These are phyloP conservation scores for Octomys mimax DNA, from an alignment of 2,797 vertebrate species.

Conservation along the genomic window DNA sequence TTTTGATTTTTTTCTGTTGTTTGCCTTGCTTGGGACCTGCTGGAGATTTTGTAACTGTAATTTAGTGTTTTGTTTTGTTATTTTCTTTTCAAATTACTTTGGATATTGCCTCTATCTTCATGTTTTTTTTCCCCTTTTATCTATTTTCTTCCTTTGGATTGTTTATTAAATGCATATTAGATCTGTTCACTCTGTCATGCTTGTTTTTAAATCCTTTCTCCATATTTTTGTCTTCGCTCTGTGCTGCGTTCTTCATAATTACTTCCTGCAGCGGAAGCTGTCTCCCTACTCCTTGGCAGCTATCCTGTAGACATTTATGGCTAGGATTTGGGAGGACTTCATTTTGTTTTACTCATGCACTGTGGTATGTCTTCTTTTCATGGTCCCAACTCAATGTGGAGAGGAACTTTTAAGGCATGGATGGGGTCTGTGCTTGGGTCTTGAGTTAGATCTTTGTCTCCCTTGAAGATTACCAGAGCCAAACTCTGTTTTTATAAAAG, in stretches of 20 bases:
- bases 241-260: neutral
- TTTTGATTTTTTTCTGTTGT: neutral
- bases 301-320: neutral
- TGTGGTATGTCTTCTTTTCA: neutral
- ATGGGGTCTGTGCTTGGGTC: neutral
- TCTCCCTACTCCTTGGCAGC: neutral
- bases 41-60: neutral
- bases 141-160: neutral
- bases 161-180: neutral
- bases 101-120: neutral
- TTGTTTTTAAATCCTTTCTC: neutral
- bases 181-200: neutral
- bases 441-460: conserved; percentile 2
- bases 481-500: neutral
- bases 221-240: neutral
- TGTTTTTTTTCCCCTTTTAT: neutral
- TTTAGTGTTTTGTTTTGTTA: neutral
- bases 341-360: neutral
- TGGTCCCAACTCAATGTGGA: neutral
- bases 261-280: neutral
- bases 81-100: neutral
- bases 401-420: neutral
- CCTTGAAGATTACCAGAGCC: neutral
- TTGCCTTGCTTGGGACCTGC: neutral
- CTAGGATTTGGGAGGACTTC: neutral